Evolutionary conservation across 1,140 invertebrate species (phyloP), one percentile per base, ranked within the genome.

Genomic region (Aphelinus atriplicis): DNA sequence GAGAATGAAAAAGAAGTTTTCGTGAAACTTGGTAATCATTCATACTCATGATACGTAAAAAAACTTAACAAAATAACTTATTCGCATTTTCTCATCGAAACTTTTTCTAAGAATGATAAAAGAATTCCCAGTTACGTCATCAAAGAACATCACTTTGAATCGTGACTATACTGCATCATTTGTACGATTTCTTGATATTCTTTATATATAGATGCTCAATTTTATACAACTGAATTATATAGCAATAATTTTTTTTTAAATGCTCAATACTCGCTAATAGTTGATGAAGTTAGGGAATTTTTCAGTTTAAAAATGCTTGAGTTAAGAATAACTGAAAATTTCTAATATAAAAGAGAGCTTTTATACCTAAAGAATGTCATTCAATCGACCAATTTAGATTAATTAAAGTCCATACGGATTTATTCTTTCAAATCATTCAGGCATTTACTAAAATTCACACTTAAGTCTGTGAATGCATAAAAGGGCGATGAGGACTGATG

Each of bases 1-100:
- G 43, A 67, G 68, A 72, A 6, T 7, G 53, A n/a, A 26, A 66
- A 62, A 68, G 53, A 71, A 71, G 45, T n/a, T 63, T 60, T 48
- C 51, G 48, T 55, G 58, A 55, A 47, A 67, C 51, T 58, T 10
- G 42, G 46, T 56, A 7, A 47, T 51, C 57, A 47, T 67, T 46
- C 56, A 53, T 55, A 57, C 60, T 62, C 73, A 56, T 62, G 62
- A 71, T 63, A 43, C 48, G 69, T 61, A n/a, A 63, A 72, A 47
- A 71, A 55, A 63, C 60, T 53, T 60, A 63, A 66, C 26, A 48
- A 3, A 60, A 45, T 50, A 58, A 57, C 50, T 68, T 26, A 26
- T 50, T 48, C 57, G 69, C 58, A 51, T 71, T 71, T 66, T 73
- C 46, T 67, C 51, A 55, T 57, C 2, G 10, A 74, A 63, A 65